phyloP scores from a whole-genome alignment of 2,113 vertebrate genomes.

The Ceratotherium simum region DNA sequence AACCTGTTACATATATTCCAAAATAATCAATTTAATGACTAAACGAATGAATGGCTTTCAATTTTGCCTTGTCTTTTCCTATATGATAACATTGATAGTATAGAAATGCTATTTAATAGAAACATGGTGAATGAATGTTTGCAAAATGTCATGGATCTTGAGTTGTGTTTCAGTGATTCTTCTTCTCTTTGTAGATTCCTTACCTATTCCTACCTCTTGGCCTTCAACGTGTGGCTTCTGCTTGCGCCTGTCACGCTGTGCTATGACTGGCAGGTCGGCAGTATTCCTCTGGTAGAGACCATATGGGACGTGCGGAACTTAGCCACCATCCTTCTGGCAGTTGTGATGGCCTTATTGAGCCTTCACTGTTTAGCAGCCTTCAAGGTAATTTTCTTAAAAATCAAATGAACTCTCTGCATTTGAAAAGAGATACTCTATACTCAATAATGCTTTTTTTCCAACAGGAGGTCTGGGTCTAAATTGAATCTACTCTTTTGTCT shows the following conservation, averaged over 20 bases:
- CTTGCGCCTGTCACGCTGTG: slow-evolving; percentile 94
- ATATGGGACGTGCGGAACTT: slow-evolving; percentile 92
- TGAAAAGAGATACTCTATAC: neutral
- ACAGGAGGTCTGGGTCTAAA: neutral
- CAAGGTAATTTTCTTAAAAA: slow-evolving; percentile 89
- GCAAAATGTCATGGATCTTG: neutral
- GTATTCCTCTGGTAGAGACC: slow-evolving; percentile 96
- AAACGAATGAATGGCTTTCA: neutral
- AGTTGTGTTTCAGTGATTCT: neutral
- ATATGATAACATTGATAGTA: neutral
- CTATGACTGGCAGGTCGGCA: slow-evolving; percentile 99
- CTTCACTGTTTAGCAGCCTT: slow-evolving; percentile 90
- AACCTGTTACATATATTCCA: neutral
- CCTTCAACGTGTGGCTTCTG: slow-evolving; percentile 96
- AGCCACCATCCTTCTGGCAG: slow-evolving; percentile 89
- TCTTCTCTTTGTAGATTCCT: slow-evolving; percentile 90
- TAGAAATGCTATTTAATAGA: neutral
- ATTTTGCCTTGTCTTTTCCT: neutral
- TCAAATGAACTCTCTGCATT: neutral
- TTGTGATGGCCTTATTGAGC: slow-evolving; percentile 89
- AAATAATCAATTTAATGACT: neutral
- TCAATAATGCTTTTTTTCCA: neutral
- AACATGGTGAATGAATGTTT: neutral
- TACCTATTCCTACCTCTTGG: slow-evolving; percentile 96
- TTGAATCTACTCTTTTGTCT: neutral